phyloP scores from a whole-genome alignment of 2,888 invertebrate species.

The Augochlorella aurata region DNA sequence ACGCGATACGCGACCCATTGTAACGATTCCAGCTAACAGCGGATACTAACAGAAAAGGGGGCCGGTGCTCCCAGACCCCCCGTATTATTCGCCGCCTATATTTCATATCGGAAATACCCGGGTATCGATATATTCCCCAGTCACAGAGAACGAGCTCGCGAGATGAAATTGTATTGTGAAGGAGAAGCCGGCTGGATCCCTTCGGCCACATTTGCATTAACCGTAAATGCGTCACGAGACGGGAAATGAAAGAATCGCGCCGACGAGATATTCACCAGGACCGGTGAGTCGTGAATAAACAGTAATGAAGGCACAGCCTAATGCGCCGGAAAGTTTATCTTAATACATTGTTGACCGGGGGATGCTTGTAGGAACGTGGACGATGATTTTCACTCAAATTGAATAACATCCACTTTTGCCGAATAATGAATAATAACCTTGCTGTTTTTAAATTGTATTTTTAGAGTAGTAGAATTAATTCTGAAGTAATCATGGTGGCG shows the following conservation, averaged over 20 bases:
- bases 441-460: too few relatives aligned
- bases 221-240: slow-evolving; percentile 53
- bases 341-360: slow-evolving; percentile 1
- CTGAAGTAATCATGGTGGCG: too few relatives aligned
- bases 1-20: background rate
- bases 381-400: too few relatives aligned
- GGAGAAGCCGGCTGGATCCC: slow-evolving; percentile 40
- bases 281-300: slow-evolving; percentile 47
- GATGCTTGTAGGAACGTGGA: too few relatives aligned
- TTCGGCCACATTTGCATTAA: slow-evolving; percentile 62
- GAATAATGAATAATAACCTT: too few relatives aligned
- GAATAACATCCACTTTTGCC: too few relatives aligned
- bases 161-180: slow-evolving; percentile 57
- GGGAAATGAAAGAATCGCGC: slow-evolving; percentile 51
- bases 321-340: slow-evolving; percentile 56
- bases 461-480: too few relatives aligned
- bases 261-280: slow-evolving; percentile 56
- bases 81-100: background rate
- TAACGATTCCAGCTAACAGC: slow-evolving; percentile 27
- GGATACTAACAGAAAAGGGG: background rate
- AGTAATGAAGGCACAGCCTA: slow-evolving; percentile 37
- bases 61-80: background rate
- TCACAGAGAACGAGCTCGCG: slow-evolving; percentile 24
- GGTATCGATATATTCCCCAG: slow-evolving; percentile 33
- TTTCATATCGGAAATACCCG: slow-evolving; percentile 15